Percentiles rank a stretch among this genome's conserved stretches.
phyloP scores from a whole-genome alignment of 1,140 invertebrate genomes.

The Thaumetopoea pityocampa region DNA sequence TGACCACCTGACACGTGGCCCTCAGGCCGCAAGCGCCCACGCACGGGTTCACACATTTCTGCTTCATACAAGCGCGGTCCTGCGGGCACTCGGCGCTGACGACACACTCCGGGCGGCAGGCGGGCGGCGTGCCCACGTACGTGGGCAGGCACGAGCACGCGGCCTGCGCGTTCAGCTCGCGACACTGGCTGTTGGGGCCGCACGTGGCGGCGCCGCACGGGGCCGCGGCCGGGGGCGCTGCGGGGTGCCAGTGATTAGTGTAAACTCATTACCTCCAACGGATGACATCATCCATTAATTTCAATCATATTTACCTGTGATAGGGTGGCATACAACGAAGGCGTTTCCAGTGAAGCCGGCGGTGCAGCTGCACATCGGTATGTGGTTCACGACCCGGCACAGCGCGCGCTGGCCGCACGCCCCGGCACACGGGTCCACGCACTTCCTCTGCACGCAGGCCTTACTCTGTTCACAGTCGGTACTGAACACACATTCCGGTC shows the following conservation, averaged over 20 bases:
- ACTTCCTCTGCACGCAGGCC: constrained; percentile 86
- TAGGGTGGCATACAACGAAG: constrained; percentile 78
- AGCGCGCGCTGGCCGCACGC: constrained; percentile 84
- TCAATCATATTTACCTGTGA: constrained; percentile 41
- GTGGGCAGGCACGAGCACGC: constrained; percentile 86
- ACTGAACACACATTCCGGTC: constrained; percentile 89
- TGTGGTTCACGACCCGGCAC: constrained; percentile 88
- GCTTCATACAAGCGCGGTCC: constrained; percentile 85
- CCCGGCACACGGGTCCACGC: constrained; percentile 84
- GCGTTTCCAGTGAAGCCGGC: constrained; percentile 82
- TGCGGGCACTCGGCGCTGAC: constrained; percentile 84
- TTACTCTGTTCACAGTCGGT: constrained; percentile 85
- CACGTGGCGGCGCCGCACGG: constrained; percentile 87
- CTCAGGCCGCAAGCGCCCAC: constrained; percentile 84
- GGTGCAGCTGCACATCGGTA: constrained; percentile 84
- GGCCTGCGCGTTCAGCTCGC: constrained; percentile 81
- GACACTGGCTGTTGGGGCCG: constrained; percentile 87
- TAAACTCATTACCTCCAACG: too few species aligned
- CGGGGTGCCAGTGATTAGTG: too few species aligned
- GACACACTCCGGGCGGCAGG: constrained; percentile 87
- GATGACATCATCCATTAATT: too few species aligned
- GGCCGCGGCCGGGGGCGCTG: constrained; percentile 55
- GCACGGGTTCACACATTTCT: constrained; percentile 89
- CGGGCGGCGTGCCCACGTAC: constrained; percentile 86
- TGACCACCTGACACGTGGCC: constrained; percentile 85